Evolutionary conservation across 1,140 invertebrate genomes (phyloP), one percentile per base, ranked within the genome.

Genomic region (roundworm (Caenorhabditis elegans)): DNA sequence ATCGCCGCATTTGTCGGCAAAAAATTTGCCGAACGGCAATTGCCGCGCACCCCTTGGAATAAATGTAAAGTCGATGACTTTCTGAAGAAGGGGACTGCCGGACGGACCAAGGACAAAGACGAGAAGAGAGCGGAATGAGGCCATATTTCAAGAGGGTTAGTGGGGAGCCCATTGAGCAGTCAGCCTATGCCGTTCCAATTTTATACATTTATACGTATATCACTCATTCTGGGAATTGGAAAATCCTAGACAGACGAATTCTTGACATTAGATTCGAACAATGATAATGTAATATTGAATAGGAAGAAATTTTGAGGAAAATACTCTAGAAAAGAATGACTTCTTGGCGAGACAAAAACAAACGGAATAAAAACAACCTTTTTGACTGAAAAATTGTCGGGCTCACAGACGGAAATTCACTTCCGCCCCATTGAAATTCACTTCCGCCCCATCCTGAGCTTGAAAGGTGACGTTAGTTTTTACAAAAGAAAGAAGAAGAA

Each of bases 101-200:
- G 34, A 70, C 15, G 60, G 34, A 70, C 34, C 60, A 39, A 31
- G 53, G 53, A 70, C 60, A 5, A 43, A 70, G 60, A 70, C 3
- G 22, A 5, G 17, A 43, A 31, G 34, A 70, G 60, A 17, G 22
- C 60, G 60, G 60, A 70, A 70, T 70, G 60, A 70, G 60, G 60
- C 60, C 31, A 70, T 70, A 70, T 70, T 70, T 70, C 60, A 70
- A 70, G 60, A 70, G 60, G 60, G 60, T 70, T 70, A 70, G 60
- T 39, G 34, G 60, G 34, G 31, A 70, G 60, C 34, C 31, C 60
- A 70, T 70, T 70, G 60, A 70, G 60, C 31, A 70, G 60, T 22
- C 60, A 70, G 60, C 31, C 39, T 70, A 70, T 70, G 60, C 31
- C 55, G 60, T 70, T 39, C 60, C 31, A 70, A 39, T 70, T 8